Conservation (phyloP, 2,797 vertebrate species). For the Halcyon smyrnensis region DNA sequence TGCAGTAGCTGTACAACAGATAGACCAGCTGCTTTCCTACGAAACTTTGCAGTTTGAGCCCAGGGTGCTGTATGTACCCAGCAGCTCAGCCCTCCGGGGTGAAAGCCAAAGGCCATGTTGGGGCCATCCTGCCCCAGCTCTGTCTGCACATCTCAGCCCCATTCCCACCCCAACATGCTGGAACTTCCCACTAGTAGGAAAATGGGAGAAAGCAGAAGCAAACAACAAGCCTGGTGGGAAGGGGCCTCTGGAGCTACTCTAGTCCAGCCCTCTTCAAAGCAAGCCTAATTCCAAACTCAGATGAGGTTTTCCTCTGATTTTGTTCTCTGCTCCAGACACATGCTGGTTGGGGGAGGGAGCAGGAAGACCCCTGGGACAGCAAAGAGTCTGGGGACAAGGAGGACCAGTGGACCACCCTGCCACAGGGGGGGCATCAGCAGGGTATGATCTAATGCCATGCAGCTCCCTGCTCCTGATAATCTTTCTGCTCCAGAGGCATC, state of each 20-base stretch:
- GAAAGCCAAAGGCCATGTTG: neutral
- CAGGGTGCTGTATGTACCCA: neutral
- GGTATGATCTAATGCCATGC: fast-evolving
- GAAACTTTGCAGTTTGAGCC: neutral
- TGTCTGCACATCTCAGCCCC: neutral
- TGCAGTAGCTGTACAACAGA: neutral
- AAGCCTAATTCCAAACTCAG: neutral
- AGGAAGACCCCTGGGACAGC: neutral
- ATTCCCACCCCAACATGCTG: neutral
- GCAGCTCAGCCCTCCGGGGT: neutral
- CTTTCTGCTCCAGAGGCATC: neutral
- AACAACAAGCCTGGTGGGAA: neutral
- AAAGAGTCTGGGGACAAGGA: neutral
- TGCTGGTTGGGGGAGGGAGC: neutral
- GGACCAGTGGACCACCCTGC: neutral
- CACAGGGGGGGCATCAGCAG: neutral
- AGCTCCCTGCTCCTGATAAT: neutral
- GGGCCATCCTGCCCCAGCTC: neutral
- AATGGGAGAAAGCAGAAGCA: neutral
- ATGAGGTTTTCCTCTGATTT: neutral
- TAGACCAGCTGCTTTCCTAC: neutral
- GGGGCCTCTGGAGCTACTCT: neutral
- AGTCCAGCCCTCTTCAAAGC: neutral
- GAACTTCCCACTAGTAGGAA: neutral
- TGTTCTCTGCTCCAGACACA: neutral